Base-by-base conservation (phyloP, 2,113 vertebrate species). In the Amblyopsis rosae region DNA sequence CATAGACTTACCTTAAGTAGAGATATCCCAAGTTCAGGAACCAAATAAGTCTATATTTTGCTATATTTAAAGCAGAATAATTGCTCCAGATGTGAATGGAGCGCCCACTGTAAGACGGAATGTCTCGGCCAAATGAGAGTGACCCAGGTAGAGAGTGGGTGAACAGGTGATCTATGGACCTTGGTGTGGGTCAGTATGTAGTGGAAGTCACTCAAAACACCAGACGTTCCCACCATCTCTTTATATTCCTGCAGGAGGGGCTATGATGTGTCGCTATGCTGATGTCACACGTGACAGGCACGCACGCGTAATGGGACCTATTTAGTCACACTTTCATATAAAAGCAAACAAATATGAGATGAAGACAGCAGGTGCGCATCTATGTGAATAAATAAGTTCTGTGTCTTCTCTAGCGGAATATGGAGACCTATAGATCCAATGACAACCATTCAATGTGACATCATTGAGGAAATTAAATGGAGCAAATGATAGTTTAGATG, bases 161-260 rank as follows among this genome's bases (percentile, higher is more conserved):
- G 26, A 26, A 35, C 60, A 0, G 19, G 32, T 53, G 66, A 53
- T 17, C 10, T 33, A n/a, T n/a, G n/a, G 8, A 33, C 58, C 16
- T 7, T 9, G 3, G 13, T 55, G 54, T 56, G 3, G 6, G 5
- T 69, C 45, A 62, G 50, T 0, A 1, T n/a, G 65, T 3, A 54
- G 51, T 11, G 55, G 19, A 19, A 26, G 19, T 32, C 16, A 32
- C 17, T 19, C 9, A 57, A 10, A 9, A 3, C 3, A 49, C 73
- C 58, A 41, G 1, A 33, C 33, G 17, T 60, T 32, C 59, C 61
- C 55, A 57, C 53, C 73, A 17, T 63, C 58, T 72, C 13, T 48
- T 79, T 76, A 76, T 86, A 75, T 65, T 11, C 46, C 56, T 55
- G 70, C 70, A 60, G 81, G 62, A 62, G 63, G 66, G 61, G 63